phyloP scores from a whole-genome alignment of 2,113 vertebrate species.

The Myanophis thanlyinensis region DNA sequence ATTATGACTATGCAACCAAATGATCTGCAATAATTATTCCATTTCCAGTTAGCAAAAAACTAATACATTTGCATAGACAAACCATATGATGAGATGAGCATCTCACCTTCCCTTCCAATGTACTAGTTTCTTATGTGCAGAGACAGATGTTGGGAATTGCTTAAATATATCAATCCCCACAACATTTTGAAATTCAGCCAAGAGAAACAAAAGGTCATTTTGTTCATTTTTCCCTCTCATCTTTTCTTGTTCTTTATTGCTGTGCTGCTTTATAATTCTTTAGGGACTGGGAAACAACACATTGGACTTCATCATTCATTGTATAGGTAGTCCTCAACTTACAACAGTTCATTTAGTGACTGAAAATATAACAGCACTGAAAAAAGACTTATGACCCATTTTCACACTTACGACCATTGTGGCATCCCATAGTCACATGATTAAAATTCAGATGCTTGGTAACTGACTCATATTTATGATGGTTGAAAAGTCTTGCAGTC shows the following conservation, averaged over 20 bases:
- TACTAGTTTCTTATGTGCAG: neutral
- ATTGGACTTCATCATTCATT: neutral
- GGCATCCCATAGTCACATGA: no score
- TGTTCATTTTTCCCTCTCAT: neutral
- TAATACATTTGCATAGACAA: neutral
- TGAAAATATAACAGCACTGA: no score
- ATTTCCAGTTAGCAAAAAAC: neutral
- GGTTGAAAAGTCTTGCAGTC: no score
- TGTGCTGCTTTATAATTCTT: neutral
- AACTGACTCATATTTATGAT: no score
- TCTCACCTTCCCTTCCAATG: neutral
- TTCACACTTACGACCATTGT: no score
- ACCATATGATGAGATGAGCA: neutral
- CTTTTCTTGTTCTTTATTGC: neutral
- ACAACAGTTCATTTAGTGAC: no score
- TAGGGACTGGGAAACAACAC: neutral
- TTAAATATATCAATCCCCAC: neutral
- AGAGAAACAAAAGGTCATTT: neutral
- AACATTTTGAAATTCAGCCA: neutral
- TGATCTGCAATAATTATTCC: neutral
- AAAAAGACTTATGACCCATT: no score
- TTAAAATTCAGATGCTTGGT: no score
- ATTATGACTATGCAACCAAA: neutral
- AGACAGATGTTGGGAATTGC: neutral
- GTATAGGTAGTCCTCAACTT: neutral